Evolutionary conservation across 2,888 invertebrate genomes (phyloP).

Genomic region (Drosophila formosana): DNA sequence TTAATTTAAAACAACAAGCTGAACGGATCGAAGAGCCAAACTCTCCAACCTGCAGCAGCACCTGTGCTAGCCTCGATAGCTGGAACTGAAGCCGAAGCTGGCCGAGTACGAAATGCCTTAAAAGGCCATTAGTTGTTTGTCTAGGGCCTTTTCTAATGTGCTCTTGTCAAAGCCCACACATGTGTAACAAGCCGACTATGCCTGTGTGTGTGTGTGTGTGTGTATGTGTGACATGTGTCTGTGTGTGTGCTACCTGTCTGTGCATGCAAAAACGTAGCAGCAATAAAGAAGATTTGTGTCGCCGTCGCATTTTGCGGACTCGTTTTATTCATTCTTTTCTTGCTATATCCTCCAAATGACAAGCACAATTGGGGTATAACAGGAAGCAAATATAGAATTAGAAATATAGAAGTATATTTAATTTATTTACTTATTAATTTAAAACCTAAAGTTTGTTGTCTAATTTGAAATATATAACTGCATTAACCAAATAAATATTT

Average conservation of each 20-base stretch:
- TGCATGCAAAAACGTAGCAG: slow-evolving; percentile 76
- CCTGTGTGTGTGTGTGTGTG: slow-evolving; percentile 1
- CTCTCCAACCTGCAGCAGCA: slow-evolving; percentile 27
- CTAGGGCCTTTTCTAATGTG: slow-evolving; percentile 72
- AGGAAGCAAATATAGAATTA: too few relatives aligned
- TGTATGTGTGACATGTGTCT: slow-evolving; percentile 4
- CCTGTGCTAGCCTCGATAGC: slow-evolving; percentile 51
- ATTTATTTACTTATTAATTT: too few relatives aligned
- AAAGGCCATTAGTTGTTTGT: slow-evolving; percentile 80
- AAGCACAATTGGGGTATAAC: too few relatives aligned
- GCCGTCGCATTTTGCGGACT: slow-evolving; percentile 76
- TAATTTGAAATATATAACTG: too few relatives aligned
- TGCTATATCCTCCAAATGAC: not conserved
- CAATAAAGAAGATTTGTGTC: slow-evolving; percentile 79
- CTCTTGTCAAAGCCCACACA: slow-evolving; percentile 72
- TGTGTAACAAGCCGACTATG: slow-evolving; percentile 25
- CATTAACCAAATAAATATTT: too few relatives aligned
- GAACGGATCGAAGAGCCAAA: slow-evolving; percentile 47
- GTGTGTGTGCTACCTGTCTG: slow-evolving; percentile 49
- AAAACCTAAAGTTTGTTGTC: too few relatives aligned
- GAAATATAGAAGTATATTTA: too few relatives aligned
- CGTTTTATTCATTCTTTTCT: slow-evolving; percentile 39
- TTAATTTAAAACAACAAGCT: slow-evolving; percentile 77
- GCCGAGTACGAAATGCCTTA: slow-evolving; percentile 69
- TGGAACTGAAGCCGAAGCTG: not conserved